phyloP scores from a whole-genome alignment of 2,888 invertebrate genomes.

The Agelastica alni region DNA sequence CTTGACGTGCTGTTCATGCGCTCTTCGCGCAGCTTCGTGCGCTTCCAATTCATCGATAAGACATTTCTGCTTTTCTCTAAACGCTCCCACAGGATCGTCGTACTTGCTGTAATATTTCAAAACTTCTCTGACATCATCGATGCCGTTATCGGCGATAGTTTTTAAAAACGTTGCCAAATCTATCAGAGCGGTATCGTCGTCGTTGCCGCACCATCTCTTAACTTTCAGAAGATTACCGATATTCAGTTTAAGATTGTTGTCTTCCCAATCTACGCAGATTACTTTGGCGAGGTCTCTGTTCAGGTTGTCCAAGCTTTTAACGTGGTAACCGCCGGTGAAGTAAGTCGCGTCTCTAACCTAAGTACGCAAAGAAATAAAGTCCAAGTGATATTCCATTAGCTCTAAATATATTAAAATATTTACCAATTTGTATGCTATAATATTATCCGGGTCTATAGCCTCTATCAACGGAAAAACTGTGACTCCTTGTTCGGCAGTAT shows the following conservation, averaged over 20 bases:
- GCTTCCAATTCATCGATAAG: conserved; percentile 70
- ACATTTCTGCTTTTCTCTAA: conserved; percentile 85
- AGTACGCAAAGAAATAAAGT: no score
- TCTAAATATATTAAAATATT: no score
- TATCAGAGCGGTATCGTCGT: conserved; percentile 83
- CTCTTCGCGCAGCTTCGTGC: conserved; percentile 58
- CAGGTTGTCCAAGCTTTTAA: conserved; percentile 83
- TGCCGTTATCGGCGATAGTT: conserved; percentile 80
- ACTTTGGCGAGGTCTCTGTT: conserved; percentile 85
- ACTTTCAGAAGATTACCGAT: conserved; percentile 87
- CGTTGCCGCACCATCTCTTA: conserved; percentile 89
- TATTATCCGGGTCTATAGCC: conserved; percentile 86
- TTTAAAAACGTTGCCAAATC: conserved; percentile 74
- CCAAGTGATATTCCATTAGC: no score
- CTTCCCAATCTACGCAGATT: conserved; percentile 93
- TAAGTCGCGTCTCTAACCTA: conserved; percentile 94
- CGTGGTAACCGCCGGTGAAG: conserved; percentile 89
- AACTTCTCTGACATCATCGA: conserved; percentile 91
- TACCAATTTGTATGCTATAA: conserved; percentile 73
- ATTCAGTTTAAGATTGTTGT: conserved; percentile 80
- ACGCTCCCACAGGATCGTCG: conserved; percentile 89
- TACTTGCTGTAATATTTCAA: conserved; percentile 88
- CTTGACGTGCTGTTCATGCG: neutral
- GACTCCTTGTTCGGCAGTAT: conserved; percentile 93
- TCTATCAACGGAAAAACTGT: conserved; percentile 93